These are phyloP conservation scores for Brachystomella parvula DNA, from an alignment of 1,140 invertebrate species.

Conservation along the genomic window DNA sequence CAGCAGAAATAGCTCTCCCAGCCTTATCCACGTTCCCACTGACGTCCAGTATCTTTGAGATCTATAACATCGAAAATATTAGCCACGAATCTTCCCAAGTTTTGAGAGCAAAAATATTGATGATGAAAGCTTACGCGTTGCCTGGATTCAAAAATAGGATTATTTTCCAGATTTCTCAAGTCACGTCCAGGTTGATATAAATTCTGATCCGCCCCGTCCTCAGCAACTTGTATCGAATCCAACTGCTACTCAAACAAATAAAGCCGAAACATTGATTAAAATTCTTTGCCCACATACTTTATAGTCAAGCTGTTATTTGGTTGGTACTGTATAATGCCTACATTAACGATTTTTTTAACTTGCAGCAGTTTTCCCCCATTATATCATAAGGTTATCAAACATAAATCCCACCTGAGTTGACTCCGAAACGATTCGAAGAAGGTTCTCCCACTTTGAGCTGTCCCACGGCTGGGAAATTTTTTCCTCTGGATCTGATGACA, in stretches of 20 bases:
- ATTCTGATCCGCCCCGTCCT: constrained; percentile 22
- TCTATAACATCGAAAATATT: constrained; percentile 5
- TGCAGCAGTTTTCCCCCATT: too few relatives aligned
- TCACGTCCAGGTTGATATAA: constrained; percentile 17
- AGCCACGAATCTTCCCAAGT: background rate
- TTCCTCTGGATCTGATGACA: constrained; percentile 16
- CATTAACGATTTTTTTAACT: too few relatives aligned
- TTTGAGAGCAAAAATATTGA: background rate
- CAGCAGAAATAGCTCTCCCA: constrained; percentile 20
- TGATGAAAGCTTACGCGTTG: constrained; percentile 15
- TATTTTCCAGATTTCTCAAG: constrained; percentile 12
- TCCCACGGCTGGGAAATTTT: constrained; percentile 37
- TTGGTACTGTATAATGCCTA: too few relatives aligned
- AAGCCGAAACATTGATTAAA: too few relatives aligned
- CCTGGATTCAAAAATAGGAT: constrained; percentile 17
- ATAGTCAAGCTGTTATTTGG: too few relatives aligned
- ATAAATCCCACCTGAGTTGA: too few relatives aligned
- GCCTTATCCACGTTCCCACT: constrained; percentile 35
- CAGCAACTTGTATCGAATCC: constrained; percentile 30
- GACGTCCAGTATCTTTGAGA: constrained; percentile 35
- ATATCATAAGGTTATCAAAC: too few relatives aligned
- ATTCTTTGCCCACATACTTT: too few relatives aligned
- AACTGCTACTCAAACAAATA: too few relatives aligned
- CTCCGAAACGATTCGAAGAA: constrained; percentile 33
- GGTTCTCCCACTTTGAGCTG: constrained; percentile 33